Evolutionary conservation across 2,888 invertebrate genomes (phyloP), one percentile per base, ranked within the genome.

Genomic region (Exephanes ischioxanthus): DNA sequence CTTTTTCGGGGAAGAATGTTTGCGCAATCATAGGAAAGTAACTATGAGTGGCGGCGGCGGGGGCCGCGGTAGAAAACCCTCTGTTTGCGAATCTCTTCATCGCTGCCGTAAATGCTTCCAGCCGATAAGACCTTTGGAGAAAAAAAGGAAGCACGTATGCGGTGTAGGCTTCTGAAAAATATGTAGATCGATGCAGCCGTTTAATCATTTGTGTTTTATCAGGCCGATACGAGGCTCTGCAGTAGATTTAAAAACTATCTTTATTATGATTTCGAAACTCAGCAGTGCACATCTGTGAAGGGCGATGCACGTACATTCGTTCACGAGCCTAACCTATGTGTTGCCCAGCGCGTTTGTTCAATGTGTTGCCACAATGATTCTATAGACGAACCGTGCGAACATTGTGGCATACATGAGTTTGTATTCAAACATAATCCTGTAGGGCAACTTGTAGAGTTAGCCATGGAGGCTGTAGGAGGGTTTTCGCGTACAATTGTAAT

Each of bases 231-330:
- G 41, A 3, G 0, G 0, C 5, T 16, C 11, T 14, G 0, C 4
- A 16, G n/a, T n/a, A n/a, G 22, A 5, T 0, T 55, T 16, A 48
- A 41, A 68, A 5, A 68, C 30, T 14, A 30, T 78, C 26, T 82
- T 72, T 11, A 89, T 88, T 78, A 73, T 80, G 71, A 22, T 22
- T 86, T 86, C 6, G 80, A 89, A 55, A 76, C 68, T 51, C 86
- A 66, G n/a, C 77, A 88, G 73, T 80, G 86, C 16, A 70, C 30
- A 14, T 48, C 41, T 22, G 22, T 22, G 22, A 22, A 22, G 1
- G 22, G 22, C 1, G 22, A 22, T 22, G 22, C 22, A 1, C 0
- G 22, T 1, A 22, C 22, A 22, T 22, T 22, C 1, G 22, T 22
- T 22, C 22, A 22, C 22, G 22, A 22, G 22, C 22, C 22, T 0